Evolutionary conservation across 2,888 invertebrate species (phyloP).

Genomic region (Eupithecia dodoneata): DNA sequence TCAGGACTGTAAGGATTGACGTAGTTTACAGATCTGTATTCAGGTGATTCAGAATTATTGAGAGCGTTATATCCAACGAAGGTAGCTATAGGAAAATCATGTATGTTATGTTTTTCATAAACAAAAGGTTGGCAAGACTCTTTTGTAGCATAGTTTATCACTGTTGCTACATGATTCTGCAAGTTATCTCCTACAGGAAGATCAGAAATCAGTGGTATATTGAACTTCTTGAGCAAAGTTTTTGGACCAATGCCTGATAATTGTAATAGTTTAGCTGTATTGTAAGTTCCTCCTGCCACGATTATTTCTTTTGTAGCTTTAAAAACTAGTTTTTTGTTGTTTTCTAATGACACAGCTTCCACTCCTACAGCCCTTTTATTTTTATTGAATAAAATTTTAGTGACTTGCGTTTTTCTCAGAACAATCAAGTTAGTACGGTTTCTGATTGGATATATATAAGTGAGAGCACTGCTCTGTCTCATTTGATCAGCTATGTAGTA

Average conservation of each 20-base stretch:
- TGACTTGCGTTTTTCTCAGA: not conserved
- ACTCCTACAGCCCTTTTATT: not conserved
- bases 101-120: not conserved
- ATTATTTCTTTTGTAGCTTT: slow-evolving; percentile 1
- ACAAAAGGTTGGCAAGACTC: not conserved
- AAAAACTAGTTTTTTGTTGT: not conserved
- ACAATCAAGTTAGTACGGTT: not conserved
- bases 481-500: not conserved
- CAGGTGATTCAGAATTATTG: not conserved
- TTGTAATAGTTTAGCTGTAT: not conserved
- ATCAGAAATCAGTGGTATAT: not conserved
- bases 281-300: not conserved
- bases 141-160: not conserved
- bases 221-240: not conserved
- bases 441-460: not conserved
- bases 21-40: not conserved
- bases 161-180: not conserved
- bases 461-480: slow-evolving; percentile 4
- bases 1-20: not conserved
- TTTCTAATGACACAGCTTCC: not conserved
- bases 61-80: not conserved
- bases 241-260: not conserved
- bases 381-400: not conserved
- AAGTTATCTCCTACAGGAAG: not conserved
- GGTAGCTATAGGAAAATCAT: not conserved